Evolutionary conservation across 2,113 vertebrate species (phyloP), one percentile per base, ranked within the genome.

Genomic region (Phylloscopus trochiloides): DNA sequence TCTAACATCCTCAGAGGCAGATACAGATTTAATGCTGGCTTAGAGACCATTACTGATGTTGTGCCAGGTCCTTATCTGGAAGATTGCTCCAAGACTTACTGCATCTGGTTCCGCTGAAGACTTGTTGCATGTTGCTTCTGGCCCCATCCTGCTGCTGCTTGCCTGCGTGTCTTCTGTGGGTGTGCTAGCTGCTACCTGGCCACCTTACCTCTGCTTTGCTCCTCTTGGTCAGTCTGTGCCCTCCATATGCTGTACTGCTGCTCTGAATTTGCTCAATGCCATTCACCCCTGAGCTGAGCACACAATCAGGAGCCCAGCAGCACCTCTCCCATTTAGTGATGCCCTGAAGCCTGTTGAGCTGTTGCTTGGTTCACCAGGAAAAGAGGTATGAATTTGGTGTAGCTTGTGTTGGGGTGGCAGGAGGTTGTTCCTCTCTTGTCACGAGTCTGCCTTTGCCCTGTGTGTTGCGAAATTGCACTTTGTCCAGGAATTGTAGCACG

Each of bases 261-360:
- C 61, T 86, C 40, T 22, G 12, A 77, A 55, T 80, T 91, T 79
- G 32, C n/a, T 81, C 32, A 20, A 6, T 52, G 71, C 42, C 21
- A 3, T 59, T 78, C 54, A 40, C 9, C 29, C 17, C 28, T 36
- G 75, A 76, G 40, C 59, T 63, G 72, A 84, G 61, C 18, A 14
- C 45, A 5, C 6, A 28, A 7, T 17, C 1, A 2, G 32, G 48
- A 77, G 80, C 11, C 8, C 0, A 0, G 47, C 38, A 77, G 43
- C 43, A 51, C 13, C 25, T 89, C 22, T 4, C 10, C 20, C 0
- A 0, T n/a, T 43, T 58, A 36, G 29, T 29, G 47, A 68, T 72
- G 45, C 47, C 51, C 26, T 73, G 54, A 65, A 83, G n/a, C 57
- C n/a, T 47, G 16, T 38, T 55, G 36, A 74, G 17, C 10, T 81